Percentiles rank a stretch among this genome's conserved stretches.
Evolutionary conservation across 2,888 invertebrate genomes (phyloP).

Genomic region (Zeuzera pyrina): DNA sequence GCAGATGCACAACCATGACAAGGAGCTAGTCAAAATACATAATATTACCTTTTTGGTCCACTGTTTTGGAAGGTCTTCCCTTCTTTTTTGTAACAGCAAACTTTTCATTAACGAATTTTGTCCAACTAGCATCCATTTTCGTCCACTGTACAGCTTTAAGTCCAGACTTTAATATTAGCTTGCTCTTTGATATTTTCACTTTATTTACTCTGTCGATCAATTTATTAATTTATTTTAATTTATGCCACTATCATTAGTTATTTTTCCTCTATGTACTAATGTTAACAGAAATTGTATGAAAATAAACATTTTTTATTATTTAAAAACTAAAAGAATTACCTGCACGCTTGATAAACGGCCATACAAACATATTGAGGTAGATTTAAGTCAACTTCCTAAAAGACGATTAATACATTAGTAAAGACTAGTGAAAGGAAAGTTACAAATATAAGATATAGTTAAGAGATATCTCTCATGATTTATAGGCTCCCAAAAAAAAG

Average conservation of each 20-base stretch:
- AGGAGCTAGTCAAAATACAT: background rate
- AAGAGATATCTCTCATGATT: too few species aligned
- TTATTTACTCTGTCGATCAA: conserved; percentile 56
- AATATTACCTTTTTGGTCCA: conserved; percentile 24
- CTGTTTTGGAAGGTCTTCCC: conserved; percentile 25
- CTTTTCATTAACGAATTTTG: conserved; percentile 54
- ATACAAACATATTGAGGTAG: conserved; percentile 78
- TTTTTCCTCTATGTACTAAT: too few species aligned
- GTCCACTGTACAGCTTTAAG: conserved; percentile 75
- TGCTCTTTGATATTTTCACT: conserved; percentile 70
- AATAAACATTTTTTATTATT: background rate
- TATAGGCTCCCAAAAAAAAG: too few species aligned
- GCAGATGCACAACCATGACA: background rate
- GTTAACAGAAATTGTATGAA: background rate
- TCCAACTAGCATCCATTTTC: conserved; percentile 74
- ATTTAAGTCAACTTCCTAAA: conserved; percentile 63
- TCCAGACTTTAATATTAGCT: conserved; percentile 70
- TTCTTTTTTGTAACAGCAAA: conserved; percentile 31
- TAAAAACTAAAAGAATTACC: conserved; percentile 44
- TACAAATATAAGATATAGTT: too few species aligned
- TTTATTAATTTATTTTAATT: background rate
- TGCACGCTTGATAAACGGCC: conserved; percentile 77
- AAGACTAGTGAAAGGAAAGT: too few species aligned
- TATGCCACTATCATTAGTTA: too few species aligned
- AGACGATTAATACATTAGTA: conserved; percentile 4